phyloP scores from a whole-genome alignment of 2,113 vertebrate genomes.

The Bubo blakistoni region DNA sequence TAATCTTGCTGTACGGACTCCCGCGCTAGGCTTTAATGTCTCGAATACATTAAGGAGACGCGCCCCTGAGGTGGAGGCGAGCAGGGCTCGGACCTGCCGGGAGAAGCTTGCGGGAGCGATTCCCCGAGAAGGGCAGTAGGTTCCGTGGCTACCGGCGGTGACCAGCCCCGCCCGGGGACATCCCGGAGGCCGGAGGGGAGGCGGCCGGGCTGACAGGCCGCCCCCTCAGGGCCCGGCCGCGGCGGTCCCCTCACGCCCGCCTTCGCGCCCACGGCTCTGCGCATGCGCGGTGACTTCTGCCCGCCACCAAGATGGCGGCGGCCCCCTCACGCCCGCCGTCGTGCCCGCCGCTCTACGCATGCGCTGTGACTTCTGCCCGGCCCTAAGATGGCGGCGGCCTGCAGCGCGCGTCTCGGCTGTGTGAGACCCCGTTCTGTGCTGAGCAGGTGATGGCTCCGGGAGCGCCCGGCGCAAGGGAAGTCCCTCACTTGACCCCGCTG shows the following conservation, averaged over 20 bases:
- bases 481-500: fast-evolving
- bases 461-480: fast-evolving
- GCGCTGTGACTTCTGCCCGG: fast-evolving
- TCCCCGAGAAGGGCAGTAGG: fast-evolving
- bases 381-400: neutral
- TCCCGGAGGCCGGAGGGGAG: fast-evolving
- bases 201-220: neutral
- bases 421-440: fast-evolving
- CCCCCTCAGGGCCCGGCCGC: neutral
- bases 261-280: too few relatives aligned
- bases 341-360: neutral
- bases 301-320: too few relatives aligned
- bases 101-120: fast-evolving
- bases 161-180: too few relatives aligned
- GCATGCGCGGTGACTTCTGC: too few relatives aligned
- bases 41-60: neutral
- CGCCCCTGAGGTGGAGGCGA: fast-evolving
- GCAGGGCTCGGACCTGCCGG: fast-evolving
- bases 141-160: fast-evolving
- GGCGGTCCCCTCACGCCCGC: fast-evolving
- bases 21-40: too few relatives aligned
- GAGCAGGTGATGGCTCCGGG: neutral
- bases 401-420: fast-evolving
- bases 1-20: fast-evolving
- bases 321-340: fast-evolving